Conservation (phyloP, 2,797 vertebrate genomes). For the Limosa lapponica region DNA sequence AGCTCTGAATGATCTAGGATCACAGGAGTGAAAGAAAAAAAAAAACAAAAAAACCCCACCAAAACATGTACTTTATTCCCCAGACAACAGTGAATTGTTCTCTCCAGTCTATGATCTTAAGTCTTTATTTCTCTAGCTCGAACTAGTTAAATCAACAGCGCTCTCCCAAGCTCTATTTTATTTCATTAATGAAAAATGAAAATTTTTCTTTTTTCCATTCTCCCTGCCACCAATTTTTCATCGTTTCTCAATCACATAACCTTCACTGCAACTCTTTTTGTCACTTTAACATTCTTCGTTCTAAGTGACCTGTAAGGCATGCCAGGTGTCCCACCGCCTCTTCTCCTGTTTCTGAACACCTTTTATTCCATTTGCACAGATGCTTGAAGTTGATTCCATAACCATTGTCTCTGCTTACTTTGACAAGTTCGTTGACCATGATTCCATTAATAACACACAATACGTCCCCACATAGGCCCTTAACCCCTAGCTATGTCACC, state of each 20-base stretch:
- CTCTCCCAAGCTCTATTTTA: accelerated
- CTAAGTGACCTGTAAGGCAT: neutral
- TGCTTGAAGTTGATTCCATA: neutral
- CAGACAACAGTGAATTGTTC: neutral
- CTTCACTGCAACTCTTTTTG: neutral
- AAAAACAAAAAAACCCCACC: neutral
- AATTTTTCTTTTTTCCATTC: neutral
- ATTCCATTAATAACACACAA: neutral
- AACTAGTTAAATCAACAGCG: neutral
- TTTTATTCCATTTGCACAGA: neutral
- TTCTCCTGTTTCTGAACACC: neutral
- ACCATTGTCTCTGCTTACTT: neutral
- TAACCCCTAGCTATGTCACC: neutral
- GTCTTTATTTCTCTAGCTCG: neutral
- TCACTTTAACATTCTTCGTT: neutral
- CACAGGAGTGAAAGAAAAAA: neutral
- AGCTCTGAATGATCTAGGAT: neutral
- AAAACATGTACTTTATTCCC: neutral
- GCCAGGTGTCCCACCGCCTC: neutral
- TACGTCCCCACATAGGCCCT: neutral
- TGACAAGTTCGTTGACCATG: neutral
- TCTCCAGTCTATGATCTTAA: neutral
- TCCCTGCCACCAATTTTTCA: neutral
- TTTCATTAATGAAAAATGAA: neutral
- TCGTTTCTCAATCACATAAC: neutral